Percentiles rank a stretch among this genome's conserved stretches.
phyloP scores from a whole-genome alignment of 1,140 invertebrate species.

The Schlechtendalia chinensis region DNA sequence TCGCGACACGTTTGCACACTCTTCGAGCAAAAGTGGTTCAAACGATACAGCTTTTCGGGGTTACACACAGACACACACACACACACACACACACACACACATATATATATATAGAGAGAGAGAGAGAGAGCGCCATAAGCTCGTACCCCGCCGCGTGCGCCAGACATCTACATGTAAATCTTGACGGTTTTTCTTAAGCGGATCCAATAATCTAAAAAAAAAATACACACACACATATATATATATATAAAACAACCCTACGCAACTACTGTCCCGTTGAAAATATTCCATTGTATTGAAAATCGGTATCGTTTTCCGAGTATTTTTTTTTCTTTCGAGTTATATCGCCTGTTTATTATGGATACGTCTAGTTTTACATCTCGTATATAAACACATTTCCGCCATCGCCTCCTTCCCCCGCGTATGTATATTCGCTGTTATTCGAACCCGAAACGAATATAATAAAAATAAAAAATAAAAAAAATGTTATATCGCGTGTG shows the following conservation, averaged over 20 bases:
- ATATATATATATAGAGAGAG: not conserved
- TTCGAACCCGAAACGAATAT: no score
- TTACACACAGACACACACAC: not conserved
- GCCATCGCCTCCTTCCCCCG: no score
- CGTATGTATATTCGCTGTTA: no score
- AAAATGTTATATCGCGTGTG: no score
- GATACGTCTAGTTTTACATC: no score
- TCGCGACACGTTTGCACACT: conserved; percentile 7
- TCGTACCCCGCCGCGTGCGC: not conserved
- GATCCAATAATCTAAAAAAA: conserved; percentile 7
- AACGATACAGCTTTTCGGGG: not conserved
- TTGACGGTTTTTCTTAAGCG: conserved; percentile 31
- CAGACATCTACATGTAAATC: conserved; percentile 26
- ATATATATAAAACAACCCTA: not conserved
- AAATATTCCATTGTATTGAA: not conserved
- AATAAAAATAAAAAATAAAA: no score
- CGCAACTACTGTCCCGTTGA: not conserved
- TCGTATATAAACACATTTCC: no score
- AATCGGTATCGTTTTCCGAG: not conserved
- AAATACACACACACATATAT: not conserved
- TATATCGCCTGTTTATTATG: not conserved
- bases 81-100: no score
- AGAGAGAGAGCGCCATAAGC: no score
- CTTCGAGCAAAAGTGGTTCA: conserved; percentile 24
- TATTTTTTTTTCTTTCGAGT: not conserved